Conservation (phyloP, 1,140 invertebrate genomes). For the Gryllus bimaculatus region DNA sequence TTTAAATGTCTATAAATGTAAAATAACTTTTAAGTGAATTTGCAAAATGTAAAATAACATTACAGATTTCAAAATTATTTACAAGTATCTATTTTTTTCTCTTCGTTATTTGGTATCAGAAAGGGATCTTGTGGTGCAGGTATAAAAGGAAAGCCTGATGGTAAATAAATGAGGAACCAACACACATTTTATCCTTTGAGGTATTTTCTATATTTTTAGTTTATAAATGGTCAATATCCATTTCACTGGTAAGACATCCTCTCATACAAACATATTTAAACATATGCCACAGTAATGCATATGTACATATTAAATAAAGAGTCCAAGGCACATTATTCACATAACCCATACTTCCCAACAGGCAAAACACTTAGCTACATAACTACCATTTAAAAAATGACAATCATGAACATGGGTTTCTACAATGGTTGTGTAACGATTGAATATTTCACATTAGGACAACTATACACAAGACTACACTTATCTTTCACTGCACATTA, state of each 20-base stretch:
- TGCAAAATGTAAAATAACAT: no score
- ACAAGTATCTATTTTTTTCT: no score
- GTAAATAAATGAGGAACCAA: not conserved
- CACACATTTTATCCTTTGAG: not conserved
- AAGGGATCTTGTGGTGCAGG: no score
- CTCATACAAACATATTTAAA: constrained; percentile 3
- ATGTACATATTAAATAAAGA: not conserved
- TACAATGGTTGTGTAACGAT: not conserved
- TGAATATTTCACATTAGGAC: not conserved
- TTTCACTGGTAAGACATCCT: not conserved
- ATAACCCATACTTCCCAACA: constrained; percentile 4
- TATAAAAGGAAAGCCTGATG: no score
- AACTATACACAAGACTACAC: not conserved
- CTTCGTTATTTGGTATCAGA: no score
- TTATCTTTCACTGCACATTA: not conserved
- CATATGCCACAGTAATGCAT: not conserved
- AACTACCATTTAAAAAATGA: not conserved
- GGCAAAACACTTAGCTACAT: not conserved
- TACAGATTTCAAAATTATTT: no score
- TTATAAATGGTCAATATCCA: constrained; percentile 5
- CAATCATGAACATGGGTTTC: not conserved
- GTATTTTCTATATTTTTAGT: constrained; percentile 6
- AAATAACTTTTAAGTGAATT: no score
- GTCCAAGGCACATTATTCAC: constrained; percentile 3
- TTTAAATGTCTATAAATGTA: no score